Conservation (phyloP, 2,888 invertebrate species). For the Sinopyrophorus schimmeli region DNA sequence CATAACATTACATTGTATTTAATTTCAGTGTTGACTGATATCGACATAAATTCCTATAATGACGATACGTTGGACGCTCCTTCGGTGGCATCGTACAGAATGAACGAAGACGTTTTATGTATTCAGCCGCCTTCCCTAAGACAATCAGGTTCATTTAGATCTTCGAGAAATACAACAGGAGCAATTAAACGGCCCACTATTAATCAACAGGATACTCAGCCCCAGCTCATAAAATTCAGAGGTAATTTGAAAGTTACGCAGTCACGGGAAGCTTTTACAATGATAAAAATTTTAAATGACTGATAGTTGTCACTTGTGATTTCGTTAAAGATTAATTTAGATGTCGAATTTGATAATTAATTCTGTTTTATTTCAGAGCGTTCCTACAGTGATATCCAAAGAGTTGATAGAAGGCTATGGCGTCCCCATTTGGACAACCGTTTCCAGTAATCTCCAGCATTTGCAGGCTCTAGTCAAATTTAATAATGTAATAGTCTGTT, state of each 20-base stretch:
- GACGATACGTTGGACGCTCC: slow-evolving; percentile 52
- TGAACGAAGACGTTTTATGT: slow-evolving; percentile 52
- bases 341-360: slow-evolving; percentile 1
- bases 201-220: slow-evolving; percentile 42
- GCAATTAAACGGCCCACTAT: slow-evolving; percentile 42
- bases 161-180: slow-evolving; percentile 42
- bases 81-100: slow-evolving; percentile 51
- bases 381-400: slow-evolving; percentile 63
- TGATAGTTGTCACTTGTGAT: no score
- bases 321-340: slow-evolving; percentile 12
- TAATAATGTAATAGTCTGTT: neutral
- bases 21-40: slow-evolving; percentile 62
- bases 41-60: slow-evolving; percentile 60
- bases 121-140: slow-evolving; percentile 51
- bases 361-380: slow-evolving; percentile 58
- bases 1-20: no score
- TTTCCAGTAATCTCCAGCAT: slow-evolving; percentile 19
- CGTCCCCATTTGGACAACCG: slow-evolving; percentile 36
- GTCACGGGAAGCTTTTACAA: no score
- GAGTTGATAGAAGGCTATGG: slow-evolving; percentile 52
- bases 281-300: no score
- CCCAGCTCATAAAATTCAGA: slow-evolving; percentile 54
- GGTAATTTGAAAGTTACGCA: no score
- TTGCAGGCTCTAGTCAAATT: slow-evolving; percentile 24
- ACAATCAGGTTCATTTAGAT: slow-evolving; percentile 48